These are phyloP conservation scores for Okamejei kenojei DNA, from an alignment of 2,797 vertebrate genomes.

Conservation along the genomic window DNA sequence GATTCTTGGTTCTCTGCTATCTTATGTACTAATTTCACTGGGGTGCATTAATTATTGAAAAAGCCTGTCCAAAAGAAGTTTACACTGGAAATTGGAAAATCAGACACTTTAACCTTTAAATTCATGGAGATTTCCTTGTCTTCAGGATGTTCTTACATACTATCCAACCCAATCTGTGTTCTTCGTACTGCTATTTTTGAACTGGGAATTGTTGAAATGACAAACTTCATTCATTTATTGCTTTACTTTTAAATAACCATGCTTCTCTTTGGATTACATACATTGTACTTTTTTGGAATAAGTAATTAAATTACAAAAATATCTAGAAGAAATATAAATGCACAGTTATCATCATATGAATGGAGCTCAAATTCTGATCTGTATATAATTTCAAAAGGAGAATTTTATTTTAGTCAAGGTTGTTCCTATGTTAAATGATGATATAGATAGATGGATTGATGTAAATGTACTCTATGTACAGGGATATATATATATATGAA, in stretches of 20 bases:
- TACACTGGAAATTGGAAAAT: background rate
- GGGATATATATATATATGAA: too few relatives aligned
- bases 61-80: background rate
- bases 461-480: too few relatives aligned
- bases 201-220: background rate
- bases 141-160: background rate
- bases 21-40: background rate
- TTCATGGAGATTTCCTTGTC: background rate
- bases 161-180: background rate
- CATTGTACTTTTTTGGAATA: background rate
- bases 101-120: background rate
- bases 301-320: background rate
- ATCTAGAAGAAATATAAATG: background rate
- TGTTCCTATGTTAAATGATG: background rate
- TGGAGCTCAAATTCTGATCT: background rate
- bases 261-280: background rate
- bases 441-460: too few relatives aligned
- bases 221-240: background rate
- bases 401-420: background rate
- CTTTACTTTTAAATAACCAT: background rate
- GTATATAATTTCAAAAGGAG: background rate
- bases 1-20: background rate
- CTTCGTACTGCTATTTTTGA: background rate
- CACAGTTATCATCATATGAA: background rate
- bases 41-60: conserved; percentile 5